Conservation (phyloP, 2,113 vertebrate genomes). For the Hemibagrus wyckioides region DNA sequence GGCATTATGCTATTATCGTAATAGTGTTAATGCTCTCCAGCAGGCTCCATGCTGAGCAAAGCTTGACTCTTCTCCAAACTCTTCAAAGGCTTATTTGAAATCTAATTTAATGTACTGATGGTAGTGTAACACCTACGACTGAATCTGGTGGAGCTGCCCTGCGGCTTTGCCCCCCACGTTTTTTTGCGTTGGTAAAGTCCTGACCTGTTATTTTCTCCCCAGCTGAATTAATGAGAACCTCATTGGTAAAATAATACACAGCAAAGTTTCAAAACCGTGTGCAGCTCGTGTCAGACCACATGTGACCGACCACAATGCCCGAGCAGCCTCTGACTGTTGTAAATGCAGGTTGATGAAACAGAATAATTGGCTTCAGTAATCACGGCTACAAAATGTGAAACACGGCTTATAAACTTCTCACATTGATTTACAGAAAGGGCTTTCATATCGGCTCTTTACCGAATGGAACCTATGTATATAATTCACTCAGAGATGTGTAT, state of each 20-base stretch:
- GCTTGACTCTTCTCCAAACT: constrained; percentile 33
- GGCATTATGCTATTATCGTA: constrained; percentile 44
- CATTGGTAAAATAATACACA: constrained; percentile 24
- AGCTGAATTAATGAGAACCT: constrained; percentile 18
- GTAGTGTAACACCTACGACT: constrained; percentile 40
- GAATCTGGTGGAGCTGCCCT: constrained; percentile 33
- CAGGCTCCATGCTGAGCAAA: constrained; percentile 38
- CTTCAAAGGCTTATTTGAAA: constrained; percentile 40
- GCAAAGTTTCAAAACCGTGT: background rate
- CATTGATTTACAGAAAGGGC: background rate
- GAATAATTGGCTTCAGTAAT: background rate
- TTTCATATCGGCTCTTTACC: background rate
- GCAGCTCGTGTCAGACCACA: constrained; percentile 18
- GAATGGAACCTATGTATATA: background rate
- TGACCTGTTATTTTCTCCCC: constrained; percentile 31
- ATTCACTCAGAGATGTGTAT: background rate
- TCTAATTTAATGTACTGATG: constrained; percentile 51
- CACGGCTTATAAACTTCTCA: constrained; percentile 11
- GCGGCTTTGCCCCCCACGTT: constrained; percentile 34
- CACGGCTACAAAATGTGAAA: background rate
- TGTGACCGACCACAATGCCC: constrained; percentile 6
- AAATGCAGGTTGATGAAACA: background rate
- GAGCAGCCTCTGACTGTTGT: background rate
- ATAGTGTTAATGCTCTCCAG: constrained; percentile 41
- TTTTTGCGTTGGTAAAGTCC: constrained; percentile 6